Conservation (phyloP, 2,113 vertebrate genomes). For the Oryzias celebensis region DNA sequence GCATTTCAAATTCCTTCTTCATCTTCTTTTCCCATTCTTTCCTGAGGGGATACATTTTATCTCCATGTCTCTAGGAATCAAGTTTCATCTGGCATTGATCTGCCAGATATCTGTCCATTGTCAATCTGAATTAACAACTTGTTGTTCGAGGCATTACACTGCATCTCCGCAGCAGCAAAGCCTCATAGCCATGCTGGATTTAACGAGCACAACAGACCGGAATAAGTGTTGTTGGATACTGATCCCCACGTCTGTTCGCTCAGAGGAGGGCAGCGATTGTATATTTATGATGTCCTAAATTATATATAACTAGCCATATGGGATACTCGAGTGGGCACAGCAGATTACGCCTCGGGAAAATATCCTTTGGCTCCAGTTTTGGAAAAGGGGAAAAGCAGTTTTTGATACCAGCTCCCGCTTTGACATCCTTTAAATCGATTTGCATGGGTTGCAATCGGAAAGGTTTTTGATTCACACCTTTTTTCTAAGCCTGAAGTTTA, state of each 20-base stretch:
- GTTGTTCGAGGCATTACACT: constrained; percentile 44
- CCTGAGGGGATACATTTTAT: constrained; percentile 48
- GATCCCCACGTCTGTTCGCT: constrained; percentile 28
- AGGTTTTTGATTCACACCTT: constrained; percentile 5
- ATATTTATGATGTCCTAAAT: constrained; percentile 73
- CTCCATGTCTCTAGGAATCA: constrained; percentile 45
- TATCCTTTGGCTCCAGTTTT: constrained; percentile 40
- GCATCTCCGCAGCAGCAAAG: constrained; percentile 30
- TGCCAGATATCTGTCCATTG: constrained; percentile 49
- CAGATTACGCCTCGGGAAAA: constrained; percentile 61
- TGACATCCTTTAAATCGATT: too few species aligned
- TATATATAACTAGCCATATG: constrained; percentile 71
- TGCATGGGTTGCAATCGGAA: not conserved
- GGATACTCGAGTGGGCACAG: constrained; percentile 53
- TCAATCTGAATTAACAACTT: constrained; percentile 68
- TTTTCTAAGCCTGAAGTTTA: not conserved
- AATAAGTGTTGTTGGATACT: constrained; percentile 30
- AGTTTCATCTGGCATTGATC: constrained; percentile 56
- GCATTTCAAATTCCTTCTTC: not conserved
- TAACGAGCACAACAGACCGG: constrained; percentile 41
- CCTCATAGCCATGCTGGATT: constrained; percentile 47
- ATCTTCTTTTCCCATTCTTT: constrained; percentile 12
- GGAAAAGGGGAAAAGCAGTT: constrained; percentile 26
- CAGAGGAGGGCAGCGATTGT: constrained; percentile 49
- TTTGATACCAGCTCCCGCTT: not conserved